Evolutionary conservation across 2,888 invertebrate genomes (phyloP), one percentile per base, ranked within the genome.

Genomic region (Platycheirus albimanus): DNA sequence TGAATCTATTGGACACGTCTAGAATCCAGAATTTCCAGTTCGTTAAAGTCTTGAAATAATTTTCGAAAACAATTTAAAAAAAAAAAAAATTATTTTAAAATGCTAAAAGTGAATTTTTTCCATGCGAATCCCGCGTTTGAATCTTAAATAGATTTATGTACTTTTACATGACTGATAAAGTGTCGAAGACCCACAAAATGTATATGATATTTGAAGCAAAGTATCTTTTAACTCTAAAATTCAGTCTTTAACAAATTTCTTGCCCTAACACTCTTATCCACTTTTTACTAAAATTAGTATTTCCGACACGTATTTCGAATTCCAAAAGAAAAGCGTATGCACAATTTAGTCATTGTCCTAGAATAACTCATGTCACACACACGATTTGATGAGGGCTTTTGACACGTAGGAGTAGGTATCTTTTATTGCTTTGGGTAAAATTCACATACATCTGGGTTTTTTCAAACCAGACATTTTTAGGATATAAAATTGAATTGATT

Each of bases 371-470:
- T 41, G 41, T 58, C 41, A 58, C 41, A 58, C 58, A 41, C 41
- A 24, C 24, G 41, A 41, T 58, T 58, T 41, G 58, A 58, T 58
- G 58, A 41, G 11, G 24, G 41, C 58, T 58, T 58, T 58, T 58
- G 58, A 58, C 58, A 58, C 41, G 38, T 56, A 56, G 38, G 13
- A 24, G 38, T 56, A 56, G 38, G 13, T 56, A 41, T 24, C 28
- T 58, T 58, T 58, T 58, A 58, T 58, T 58, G 24, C 15, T 41
- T 41, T n/a, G 85, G n/a, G 24, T 3, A 8, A 86, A 86, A 47
- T 86, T 84, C 1, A 51, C 84, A 33, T 85, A 85, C 24, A 49
- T 64, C 33, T 64, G 49, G 4, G 24, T 11, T 56, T 33, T 45
- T 20, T 30, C 85, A 38, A 19, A 6, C 3, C 41, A n/a, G 5